Evolutionary conservation across 1,140 invertebrate genomes (phyloP).

Genomic region (Drosophila setifemur): DNA sequence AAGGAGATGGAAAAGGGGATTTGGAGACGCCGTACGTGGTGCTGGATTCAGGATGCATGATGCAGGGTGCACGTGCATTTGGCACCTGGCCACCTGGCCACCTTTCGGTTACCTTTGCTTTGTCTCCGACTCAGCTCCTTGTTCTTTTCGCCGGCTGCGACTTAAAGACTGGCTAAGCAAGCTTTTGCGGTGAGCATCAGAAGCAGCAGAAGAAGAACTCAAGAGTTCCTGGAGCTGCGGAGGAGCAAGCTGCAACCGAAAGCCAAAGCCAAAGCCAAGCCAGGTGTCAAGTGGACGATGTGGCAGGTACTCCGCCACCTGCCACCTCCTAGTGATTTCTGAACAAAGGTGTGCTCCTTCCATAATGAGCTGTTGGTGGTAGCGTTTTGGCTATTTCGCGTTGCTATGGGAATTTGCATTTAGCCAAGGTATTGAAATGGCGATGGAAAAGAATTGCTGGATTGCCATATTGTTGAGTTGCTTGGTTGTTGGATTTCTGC

Average conservation of each 20-base stretch:
- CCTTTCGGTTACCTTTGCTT: slow-evolving; percentile 57
- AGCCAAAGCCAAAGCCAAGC: slow-evolving; percentile 14
- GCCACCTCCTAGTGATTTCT: not conserved
- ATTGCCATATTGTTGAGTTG: slow-evolving; percentile 32
- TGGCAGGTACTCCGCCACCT: slow-evolving; percentile 6
- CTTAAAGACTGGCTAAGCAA: slow-evolving; percentile 73
- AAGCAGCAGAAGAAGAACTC: not conserved
- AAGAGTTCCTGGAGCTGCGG: not conserved
- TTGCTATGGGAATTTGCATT: slow-evolving; percentile 68
- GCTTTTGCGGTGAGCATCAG: slow-evolving; percentile 62
- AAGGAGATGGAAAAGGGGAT: not conserved
- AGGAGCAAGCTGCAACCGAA: not conserved
- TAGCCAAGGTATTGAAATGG: slow-evolving; percentile 37
- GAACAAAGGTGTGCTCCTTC: slow-evolving; percentile 46
- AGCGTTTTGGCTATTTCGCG: slow-evolving; percentile 53
- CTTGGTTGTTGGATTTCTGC: slow-evolving; percentile 47
- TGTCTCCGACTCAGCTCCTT: slow-evolving; percentile 59
- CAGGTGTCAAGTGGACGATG: slow-evolving; percentile 48
- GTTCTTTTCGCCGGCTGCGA: slow-evolving; percentile 36
- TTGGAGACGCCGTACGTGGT: slow-evolving; percentile 38
- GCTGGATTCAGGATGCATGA: too few species aligned
- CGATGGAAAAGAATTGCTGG: slow-evolving; percentile 55
- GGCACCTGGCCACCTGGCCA: slow-evolving; percentile 70
- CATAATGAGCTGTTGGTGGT: slow-evolving; percentile 59
- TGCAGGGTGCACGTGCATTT: slow-evolving; percentile 65